A percentile compares a stretch with the other conserved stretches of the same genome.
phyloP scores from a whole-genome alignment of 2,888 invertebrate genomes.

The Stegana nigrithorax region DNA sequence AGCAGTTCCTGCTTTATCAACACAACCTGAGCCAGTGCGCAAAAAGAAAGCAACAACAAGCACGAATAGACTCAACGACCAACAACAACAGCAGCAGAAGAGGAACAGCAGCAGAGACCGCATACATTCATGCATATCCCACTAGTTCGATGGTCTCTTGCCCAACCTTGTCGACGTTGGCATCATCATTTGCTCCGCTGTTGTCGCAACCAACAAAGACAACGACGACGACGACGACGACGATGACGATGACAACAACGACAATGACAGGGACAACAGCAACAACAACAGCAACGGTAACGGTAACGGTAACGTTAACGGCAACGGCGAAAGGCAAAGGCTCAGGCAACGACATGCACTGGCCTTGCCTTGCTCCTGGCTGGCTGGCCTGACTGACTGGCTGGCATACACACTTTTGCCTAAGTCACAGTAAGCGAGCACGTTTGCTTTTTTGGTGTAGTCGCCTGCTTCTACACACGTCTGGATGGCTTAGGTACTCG shows the following conservation, averaged over 20 bases:
- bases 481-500: background rate
- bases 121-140: background rate
- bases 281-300: constrained; percentile 25
- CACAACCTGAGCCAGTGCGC: constrained; percentile 8
- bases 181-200: constrained; percentile 19
- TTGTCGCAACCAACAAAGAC: background rate
- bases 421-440: background rate
- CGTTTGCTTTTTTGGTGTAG: background rate
- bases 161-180: too few species aligned
- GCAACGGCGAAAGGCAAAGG: background rate
- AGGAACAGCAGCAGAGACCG: background rate
- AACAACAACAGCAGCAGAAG: background rate
- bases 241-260: constrained; percentile 21
- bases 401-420: background rate
- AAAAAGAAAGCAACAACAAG: constrained; percentile 2
- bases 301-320: background rate
- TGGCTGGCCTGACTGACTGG: background rate
- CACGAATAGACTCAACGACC: too few species aligned
- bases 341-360: background rate
- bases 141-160: too few species aligned
- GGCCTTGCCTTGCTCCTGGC: constrained; percentile 24
- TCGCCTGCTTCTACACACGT: background rate
- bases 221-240: constrained; percentile 10
- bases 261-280: constrained; percentile 29
- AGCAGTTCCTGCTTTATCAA: constrained; percentile 12